Evolutionary conservation across 2,888 invertebrate species (phyloP).

Genomic region (Mythimna albipuncta): DNA sequence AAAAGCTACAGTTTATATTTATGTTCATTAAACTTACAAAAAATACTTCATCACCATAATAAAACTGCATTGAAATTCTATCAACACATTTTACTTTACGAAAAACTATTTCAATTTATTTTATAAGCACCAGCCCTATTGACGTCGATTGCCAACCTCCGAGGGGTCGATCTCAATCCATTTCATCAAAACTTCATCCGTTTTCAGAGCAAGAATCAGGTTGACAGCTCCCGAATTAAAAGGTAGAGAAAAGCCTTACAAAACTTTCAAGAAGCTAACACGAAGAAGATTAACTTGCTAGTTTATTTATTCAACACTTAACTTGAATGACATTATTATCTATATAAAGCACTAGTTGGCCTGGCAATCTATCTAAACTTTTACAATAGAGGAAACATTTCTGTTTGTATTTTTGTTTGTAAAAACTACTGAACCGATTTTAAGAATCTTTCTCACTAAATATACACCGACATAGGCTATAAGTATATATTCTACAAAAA

Average conservation of each 20-base stretch:
- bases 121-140: conserved; percentile 32
- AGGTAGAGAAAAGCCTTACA: conserved; percentile 30
- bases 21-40: neutral
- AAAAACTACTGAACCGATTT: no score
- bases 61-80: neutral
- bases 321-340: conserved; percentile 1
- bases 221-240: conserved; percentile 54
- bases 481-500: no score
- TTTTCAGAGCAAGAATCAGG: conserved; percentile 28
- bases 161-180: conserved; percentile 41
- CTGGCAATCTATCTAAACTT: no score
- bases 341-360: no score
- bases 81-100: neutral
- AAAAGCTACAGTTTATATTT: neutral
- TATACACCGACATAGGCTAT: no score
- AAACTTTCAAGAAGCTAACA: conserved; percentile 23
- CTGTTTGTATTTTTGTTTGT: no score
- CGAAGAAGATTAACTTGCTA: conserved; percentile 11
- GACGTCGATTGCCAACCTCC: conserved; percentile 24
- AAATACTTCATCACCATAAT: no score
- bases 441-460: no score
- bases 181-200: conserved; percentile 54
- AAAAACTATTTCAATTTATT: conserved; percentile 10
- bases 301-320: conserved; percentile 13
- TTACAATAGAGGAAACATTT: no score